Evolutionary conservation across 30 jellyfish, hydroid and myxozoan genomes (phyloP), one percentile per base, ranked within the genome.

Genomic region (Catostylus mosaicus): DNA sequence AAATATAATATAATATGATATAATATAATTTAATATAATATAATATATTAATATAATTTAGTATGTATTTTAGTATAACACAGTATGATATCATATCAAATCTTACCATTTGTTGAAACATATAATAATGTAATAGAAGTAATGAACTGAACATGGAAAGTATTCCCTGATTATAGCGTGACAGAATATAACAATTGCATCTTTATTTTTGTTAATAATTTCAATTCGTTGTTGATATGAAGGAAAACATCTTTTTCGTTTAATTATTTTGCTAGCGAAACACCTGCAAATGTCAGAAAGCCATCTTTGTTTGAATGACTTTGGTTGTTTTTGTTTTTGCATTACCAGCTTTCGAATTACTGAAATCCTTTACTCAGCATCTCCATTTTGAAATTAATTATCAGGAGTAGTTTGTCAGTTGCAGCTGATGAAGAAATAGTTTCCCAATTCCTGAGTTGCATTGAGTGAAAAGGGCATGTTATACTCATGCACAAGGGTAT

Each of bases 281-380:
- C 67, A 52, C 67, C 67, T 52, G 67, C 67, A n/a, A 52, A 52
- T 52, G 3, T 40, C 54, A 40, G 7, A 40, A 14, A 40, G 54
- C 54, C 14, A 40, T 40, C 14, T 40, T n/a, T 40, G 11, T 40
- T 40, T 40, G 14, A 40, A 14, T 14, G 14, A 5, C 7, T 40
- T 40, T 14, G 54, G 54, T 14, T 40, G 54, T 14, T 40, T n/a
- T 40, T 40, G 54, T 40, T 5, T 40, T 40, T 5, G 54, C 7
- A 40, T 40, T 40, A 40, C 54, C 54, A 40, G 54, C 54, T 7
- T 40, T 40, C 14, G n/a, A 40, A 40, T 40, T 40, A 40, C 54
- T 40, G 54, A 40, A 7, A 40, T 5, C 14, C 14, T 40, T 40
- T 40, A n/a, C n/a, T 14, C 54, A 7, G 54, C 54, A 40, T 40